These are phyloP conservation scores for Litoditis marina DNA, from an alignment of 2,888 invertebrate species.

Conservation along the genomic window DNA sequence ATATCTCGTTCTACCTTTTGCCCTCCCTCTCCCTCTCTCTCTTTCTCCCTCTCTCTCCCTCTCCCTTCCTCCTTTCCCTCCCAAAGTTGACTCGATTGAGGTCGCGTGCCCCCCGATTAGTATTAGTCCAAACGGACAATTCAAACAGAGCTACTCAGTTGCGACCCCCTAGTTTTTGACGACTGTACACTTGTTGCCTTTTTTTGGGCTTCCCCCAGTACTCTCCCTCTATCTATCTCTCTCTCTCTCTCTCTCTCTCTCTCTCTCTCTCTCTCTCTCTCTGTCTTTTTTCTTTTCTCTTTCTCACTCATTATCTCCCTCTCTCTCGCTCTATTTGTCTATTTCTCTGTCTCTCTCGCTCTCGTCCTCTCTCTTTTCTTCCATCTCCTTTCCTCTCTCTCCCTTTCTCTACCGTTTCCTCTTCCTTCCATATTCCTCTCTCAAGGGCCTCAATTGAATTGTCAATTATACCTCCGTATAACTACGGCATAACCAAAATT, in stretches of 20 bases:
- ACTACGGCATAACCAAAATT: too few relatives aligned
- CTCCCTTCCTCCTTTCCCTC: neutral
- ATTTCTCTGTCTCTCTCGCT: neutral
- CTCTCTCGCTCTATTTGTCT: neutral
- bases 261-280: neutral
- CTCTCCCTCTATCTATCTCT: neutral
- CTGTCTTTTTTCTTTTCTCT: neutral
- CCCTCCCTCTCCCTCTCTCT: too few relatives aligned
- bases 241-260: neutral
- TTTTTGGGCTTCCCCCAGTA: neutral
- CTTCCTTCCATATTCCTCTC: neutral
- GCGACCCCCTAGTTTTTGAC: too few relatives aligned
- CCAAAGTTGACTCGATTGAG: too few relatives aligned
- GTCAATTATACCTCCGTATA: too few relatives aligned
- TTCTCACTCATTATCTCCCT: neutral
- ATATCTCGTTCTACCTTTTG: too few relatives aligned
- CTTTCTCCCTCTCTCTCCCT: neutral
- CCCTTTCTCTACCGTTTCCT: too few relatives aligned
- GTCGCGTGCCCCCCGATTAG: too few relatives aligned
- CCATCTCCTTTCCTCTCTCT: conserved; percentile 2
- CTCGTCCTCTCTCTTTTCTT: neutral
- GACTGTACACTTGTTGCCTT: too few relatives aligned
- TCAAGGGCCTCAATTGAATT: too few relatives aligned
- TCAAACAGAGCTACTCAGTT: too few relatives aligned
- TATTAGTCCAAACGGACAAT: too few relatives aligned